Conservation (phyloP, 2,888 invertebrate species). For the Hypsopygia costalis region DNA sequence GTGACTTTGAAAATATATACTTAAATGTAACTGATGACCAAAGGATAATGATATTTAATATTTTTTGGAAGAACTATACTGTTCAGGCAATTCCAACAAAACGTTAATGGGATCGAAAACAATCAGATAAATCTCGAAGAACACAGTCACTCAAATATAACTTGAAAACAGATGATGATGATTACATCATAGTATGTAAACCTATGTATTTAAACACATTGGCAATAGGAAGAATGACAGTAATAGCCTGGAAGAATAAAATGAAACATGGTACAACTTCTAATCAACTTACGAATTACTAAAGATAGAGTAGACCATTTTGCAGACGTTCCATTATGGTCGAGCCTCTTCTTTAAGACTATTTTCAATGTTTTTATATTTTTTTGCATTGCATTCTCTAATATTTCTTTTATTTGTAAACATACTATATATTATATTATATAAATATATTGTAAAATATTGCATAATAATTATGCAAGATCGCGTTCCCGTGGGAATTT, state of each 20-base stretch:
- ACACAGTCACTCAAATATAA: constrained; percentile 12
- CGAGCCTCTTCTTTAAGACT: too few species aligned
- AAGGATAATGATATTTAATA: constrained; percentile 4
- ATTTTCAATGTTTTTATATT: too few species aligned
- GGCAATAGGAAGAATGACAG: constrained; percentile 13
- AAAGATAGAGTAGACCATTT: constrained; percentile 3
- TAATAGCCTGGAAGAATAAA: constrained; percentile 14
- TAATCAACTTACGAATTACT: constrained; percentile 5
- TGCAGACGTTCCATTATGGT: too few species aligned
- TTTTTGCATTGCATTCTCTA: too few species aligned
- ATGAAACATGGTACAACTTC: constrained; percentile 7
- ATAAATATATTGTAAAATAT: too few species aligned
- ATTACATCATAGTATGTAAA: constrained; percentile 11
- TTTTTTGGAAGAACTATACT: constrained; percentile 12
- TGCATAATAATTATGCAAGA: too few species aligned
- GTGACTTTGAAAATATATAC: constrained; percentile 5
- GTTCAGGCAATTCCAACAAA: constrained; percentile 9
- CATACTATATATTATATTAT: too few species aligned
- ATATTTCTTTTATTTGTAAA: too few species aligned
- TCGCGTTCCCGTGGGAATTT: too few species aligned
- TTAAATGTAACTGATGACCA: constrained; percentile 5
- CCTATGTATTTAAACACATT: constrained; percentile 14
- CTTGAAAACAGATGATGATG: constrained; percentile 5
- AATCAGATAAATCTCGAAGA: constrained; percentile 10
- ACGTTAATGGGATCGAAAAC: constrained; percentile 13